A percentile compares a stretch with the other conserved stretches of the same genome.
phyloP scores from a whole-genome alignment of 2,113 vertebrate species.

The Cygnus atratus region DNA sequence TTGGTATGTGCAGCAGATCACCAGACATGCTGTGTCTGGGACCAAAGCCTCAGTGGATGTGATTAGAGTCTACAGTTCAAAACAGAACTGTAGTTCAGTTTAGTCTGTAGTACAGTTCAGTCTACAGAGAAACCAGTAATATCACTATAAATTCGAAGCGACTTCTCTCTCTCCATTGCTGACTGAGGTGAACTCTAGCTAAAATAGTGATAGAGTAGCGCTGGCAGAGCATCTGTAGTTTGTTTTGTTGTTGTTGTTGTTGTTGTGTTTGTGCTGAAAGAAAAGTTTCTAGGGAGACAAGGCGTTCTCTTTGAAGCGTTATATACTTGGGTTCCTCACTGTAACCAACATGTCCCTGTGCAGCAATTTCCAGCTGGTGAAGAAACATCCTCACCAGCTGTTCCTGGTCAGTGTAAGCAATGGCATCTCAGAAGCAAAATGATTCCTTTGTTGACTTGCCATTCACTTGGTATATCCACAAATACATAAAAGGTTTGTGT shows the following conservation, averaged over 20 bases:
- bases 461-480: background rate
- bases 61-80: background rate
- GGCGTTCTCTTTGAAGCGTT: background rate
- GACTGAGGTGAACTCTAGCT: background rate
- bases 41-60: background rate
- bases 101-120: no score
- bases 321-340: background rate
- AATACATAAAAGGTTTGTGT: background rate
- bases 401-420: background rate
- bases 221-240: background rate
- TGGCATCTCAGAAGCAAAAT: background rate
- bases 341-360: background rate
- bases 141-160: background rate
- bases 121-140: background rate
- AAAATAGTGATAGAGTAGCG: background rate
- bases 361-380: background rate
- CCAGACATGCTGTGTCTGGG: background rate
- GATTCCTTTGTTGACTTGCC: slow-evolving; percentile 5
- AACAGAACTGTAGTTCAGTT: no score
- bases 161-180: background rate
- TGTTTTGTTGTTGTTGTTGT: background rate
- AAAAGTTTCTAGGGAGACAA: background rate
- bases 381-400: background rate
- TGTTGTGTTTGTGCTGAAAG: background rate
- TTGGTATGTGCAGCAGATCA: background rate